Evolutionary conservation across 2,113 vertebrate genomes (phyloP).

Genomic region (Chionis minor): DNA sequence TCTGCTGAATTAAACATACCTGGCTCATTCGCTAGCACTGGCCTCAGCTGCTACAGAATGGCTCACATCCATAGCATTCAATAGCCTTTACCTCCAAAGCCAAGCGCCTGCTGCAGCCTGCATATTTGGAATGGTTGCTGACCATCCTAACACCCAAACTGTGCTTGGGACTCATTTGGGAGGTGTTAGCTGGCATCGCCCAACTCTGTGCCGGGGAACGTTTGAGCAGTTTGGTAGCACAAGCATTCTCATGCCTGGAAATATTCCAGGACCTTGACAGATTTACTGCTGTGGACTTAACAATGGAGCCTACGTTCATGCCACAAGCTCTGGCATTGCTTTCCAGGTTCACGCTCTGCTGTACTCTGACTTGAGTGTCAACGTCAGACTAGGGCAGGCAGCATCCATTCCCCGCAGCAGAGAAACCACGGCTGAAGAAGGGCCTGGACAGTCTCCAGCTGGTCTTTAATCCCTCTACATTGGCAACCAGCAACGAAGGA

Average conservation of each 20-base stretch:
- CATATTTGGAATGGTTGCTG: not conserved
- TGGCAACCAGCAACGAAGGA: not conserved
- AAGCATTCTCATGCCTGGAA: not conserved
- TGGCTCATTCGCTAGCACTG: not conserved
- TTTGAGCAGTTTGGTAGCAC: not conserved
- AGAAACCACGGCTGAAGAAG: not conserved
- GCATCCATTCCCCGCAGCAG: not conserved
- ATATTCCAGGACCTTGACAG: not conserved
- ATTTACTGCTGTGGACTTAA: not conserved
- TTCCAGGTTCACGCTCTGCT: not conserved
- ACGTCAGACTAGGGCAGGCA: not conserved
- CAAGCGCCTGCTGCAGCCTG: not conserved
- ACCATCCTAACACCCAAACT: not conserved
- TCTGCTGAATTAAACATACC: not conserved
- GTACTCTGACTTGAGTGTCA: not conserved
- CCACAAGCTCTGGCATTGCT: not conserved
- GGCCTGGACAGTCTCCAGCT: not conserved
- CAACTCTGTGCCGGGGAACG: not conserved
- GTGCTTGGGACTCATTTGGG: not conserved
- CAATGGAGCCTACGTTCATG: not conserved
- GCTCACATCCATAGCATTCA: not conserved
- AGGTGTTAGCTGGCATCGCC: not conserved
- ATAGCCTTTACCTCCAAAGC: not conserved
- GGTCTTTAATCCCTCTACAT: not conserved
- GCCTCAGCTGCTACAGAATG: not conserved